Evolutionary conservation across 1,140 invertebrate species (phyloP), one percentile per base, ranked within the genome.

Genomic region (Oryctes rhinoceros): DNA sequence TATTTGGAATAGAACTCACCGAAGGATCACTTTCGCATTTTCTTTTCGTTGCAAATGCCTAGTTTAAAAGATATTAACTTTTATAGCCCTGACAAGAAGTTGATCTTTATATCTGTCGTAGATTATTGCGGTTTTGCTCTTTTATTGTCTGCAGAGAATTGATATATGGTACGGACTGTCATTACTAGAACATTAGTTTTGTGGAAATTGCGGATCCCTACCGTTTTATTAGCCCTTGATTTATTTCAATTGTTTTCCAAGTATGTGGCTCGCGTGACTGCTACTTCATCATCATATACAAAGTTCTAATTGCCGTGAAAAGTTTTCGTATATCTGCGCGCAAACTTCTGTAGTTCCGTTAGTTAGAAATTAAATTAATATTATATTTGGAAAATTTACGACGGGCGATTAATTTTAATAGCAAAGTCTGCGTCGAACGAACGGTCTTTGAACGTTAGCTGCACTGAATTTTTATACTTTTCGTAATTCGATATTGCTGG

Each of bases 181-280:
- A 76, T 76, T 76, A 76, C 37, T 44, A 39, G 75, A 76, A 76
- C 75, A 71, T 71, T 71, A 71, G 75, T 76, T 76, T 76, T 48
- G 75, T 76, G 75, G 35, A 76, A 76, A 76, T 71, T 44, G 75
- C 37, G 75, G 44, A 76, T 76, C 47, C 75, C 75, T 76, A 49
- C 75, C 47, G 75, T 76, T 76, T 76, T 76, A 76, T 76, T 76
- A 76, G 37, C 18, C 18, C 75, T 44, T 76, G 75, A 76, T 76
- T 76, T 76, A 76, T 76, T 76, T 76, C 75, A 76, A 49, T 76
- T 76, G 65, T 71, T 49, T 76, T 76, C 37, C 75, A 76, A 76
- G 47, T 47, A 49, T 47, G 75, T 49, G 18, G 75, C 39, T 76
- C 35, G 37, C 75, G 47, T 76, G 75, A 76, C 47, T 76, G 75